These are phyloP conservation scores for Chelon auratus DNA, from an alignment of 2,797 vertebrate genomes.

Conservation along the genomic window DNA sequence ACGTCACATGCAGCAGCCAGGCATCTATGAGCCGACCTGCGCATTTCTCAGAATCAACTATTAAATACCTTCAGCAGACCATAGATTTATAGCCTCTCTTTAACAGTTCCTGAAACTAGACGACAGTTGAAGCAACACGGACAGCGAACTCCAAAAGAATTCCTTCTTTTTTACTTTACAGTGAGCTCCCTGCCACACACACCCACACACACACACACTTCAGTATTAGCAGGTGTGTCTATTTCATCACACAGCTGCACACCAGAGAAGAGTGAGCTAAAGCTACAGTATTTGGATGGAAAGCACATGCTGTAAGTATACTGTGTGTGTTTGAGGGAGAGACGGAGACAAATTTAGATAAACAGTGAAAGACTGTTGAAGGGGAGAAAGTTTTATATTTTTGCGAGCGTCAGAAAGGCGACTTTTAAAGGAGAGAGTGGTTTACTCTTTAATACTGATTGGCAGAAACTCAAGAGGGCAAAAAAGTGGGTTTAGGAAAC, in stretches of 20 bases:
- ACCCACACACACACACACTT: conserved; percentile 43
- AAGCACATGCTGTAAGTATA: conserved; percentile 3
- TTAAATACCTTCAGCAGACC: conserved; percentile 47
- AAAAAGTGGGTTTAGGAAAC: conserved; percentile 57
- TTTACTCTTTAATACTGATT: conserved; percentile 45
- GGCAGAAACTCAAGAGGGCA: conserved; percentile 54
- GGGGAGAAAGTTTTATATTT: conserved; percentile 22
- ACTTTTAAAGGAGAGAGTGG: conserved; percentile 22
- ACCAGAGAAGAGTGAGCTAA: conserved; percentile 57
- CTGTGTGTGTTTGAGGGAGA: neutral
- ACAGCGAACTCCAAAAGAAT: conserved; percentile 29
- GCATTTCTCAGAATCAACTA: conserved; percentile 48
- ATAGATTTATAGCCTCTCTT: conserved; percentile 47
- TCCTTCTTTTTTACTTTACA: conserved; percentile 29
- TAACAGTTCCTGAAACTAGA: conserved; percentile 53
- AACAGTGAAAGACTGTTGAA: conserved; percentile 37
- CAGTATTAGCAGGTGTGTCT: conserved; percentile 76
- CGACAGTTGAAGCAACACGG: conserved; percentile 40
- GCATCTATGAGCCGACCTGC: conserved; percentile 15
- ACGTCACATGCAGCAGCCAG: conserved; percentile 48
- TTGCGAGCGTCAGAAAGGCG: conserved; percentile 26
- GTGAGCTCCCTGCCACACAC: conserved; percentile 26
- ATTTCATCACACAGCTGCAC: conserved; percentile 75
- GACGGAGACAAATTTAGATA: conserved; percentile 37
- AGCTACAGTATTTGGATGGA: conserved; percentile 13